These are phyloP conservation scores for Rhabdomys dilectus DNA, from an alignment of 2,113 vertebrate genomes.

Conservation along the genomic window DNA sequence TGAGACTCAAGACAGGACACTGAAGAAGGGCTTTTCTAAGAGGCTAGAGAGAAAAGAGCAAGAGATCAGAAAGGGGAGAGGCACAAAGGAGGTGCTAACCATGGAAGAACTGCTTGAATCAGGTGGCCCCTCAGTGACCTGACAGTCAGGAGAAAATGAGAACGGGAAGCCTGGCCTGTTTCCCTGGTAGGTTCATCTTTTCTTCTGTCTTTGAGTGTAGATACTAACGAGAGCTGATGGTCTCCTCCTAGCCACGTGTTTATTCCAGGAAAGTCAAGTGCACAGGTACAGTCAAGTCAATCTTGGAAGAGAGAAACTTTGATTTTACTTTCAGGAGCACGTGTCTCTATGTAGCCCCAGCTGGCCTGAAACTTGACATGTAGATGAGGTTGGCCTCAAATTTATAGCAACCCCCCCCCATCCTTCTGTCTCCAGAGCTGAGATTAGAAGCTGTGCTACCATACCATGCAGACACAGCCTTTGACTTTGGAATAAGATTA, in stretches of 20 bases:
- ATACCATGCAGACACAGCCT: not conserved
- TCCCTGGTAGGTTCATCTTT: not conserved
- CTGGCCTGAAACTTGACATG: not conserved
- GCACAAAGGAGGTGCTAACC: no score
- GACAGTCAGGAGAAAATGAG: not conserved
- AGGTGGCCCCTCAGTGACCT: not conserved
- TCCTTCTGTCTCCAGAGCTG: not conserved
- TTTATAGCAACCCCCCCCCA: not conserved
- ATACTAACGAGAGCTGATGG: not conserved
- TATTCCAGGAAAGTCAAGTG: not conserved
- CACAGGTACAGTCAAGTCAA: not conserved
- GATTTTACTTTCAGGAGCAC: not conserved
- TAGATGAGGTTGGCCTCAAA: not conserved
- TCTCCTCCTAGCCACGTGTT: no score
- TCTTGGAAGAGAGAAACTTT: not conserved
- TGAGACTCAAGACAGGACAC: fast-evolving
- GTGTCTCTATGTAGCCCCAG: not conserved
- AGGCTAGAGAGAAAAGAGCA: no score
- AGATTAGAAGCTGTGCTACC: not conserved
- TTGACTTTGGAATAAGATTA: not conserved
- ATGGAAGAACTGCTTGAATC: no score
- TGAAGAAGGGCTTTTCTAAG: not conserved
- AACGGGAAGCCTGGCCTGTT: not conserved
- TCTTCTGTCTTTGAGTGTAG: not conserved
- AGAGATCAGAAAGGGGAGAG: not conserved